Evolutionary conservation across 2,113 vertebrate species (phyloP).

Genomic region (Acanthisitta chloris): DNA sequence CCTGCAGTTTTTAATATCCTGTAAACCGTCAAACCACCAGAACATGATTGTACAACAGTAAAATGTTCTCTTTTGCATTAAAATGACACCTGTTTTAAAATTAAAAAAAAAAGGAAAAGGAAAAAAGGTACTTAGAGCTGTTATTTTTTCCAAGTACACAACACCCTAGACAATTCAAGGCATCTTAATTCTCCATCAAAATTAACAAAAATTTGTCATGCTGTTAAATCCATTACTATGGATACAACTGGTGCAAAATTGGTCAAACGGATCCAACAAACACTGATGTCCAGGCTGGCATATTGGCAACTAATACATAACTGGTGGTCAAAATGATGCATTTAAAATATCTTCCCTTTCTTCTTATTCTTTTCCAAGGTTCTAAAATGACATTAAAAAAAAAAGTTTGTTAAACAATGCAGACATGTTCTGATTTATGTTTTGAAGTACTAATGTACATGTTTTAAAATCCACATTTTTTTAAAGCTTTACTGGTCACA

Average conservation of each 20-base stretch:
- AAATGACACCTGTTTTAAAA: slow-evolving; percentile 75
- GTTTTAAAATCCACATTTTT: not conserved
- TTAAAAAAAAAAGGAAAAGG: slow-evolving; percentile 38
- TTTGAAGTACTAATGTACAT: not conserved
- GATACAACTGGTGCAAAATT: slow-evolving; percentile 83
- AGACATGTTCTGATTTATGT: not conserved
- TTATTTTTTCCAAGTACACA: slow-evolving; percentile 84
- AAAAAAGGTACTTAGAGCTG: slow-evolving; percentile 78
- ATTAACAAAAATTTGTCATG: slow-evolving; percentile 80
- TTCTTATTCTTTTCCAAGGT: slow-evolving; percentile 99
- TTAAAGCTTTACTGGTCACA: not conserved
- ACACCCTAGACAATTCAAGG: slow-evolving; percentile 82
- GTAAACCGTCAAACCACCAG: slow-evolving; percentile 86
- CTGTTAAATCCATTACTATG: slow-evolving; percentile 83
- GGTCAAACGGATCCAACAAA: slow-evolving; percentile 82
- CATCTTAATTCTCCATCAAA: slow-evolving; percentile 80
- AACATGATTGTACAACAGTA: slow-evolving; percentile 88
- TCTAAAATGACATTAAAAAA: slow-evolving; percentile 65
- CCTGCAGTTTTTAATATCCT: slow-evolving; percentile 74
- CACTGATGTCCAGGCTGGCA: slow-evolving; percentile 88
- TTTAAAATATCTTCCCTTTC: slow-evolving; percentile 99
- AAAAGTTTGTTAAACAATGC: not conserved
- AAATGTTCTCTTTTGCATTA: slow-evolving; percentile 77
- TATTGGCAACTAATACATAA: slow-evolving; percentile 87
- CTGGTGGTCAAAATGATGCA: slow-evolving; percentile 73